Evolutionary conservation across 2,797 vertebrate species (phyloP), one percentile per base, ranked within the genome.

Genomic region (Sparus aurata): DNA sequence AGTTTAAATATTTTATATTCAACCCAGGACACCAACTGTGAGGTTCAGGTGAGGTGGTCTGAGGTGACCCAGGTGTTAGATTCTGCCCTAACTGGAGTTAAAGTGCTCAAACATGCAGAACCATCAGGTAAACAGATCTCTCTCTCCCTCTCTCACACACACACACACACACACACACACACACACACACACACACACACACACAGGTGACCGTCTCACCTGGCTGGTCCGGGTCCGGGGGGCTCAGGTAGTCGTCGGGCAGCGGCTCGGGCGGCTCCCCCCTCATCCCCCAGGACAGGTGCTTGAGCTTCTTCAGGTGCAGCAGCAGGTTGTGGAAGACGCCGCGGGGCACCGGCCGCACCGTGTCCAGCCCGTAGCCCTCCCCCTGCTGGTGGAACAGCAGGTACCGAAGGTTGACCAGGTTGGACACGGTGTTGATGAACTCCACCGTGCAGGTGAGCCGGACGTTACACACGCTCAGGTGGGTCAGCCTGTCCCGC

Each of bases 281-380:
- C 65, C 78, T 89, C 92, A 93, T 92, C 0, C 92, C 91, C 92
- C 92, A 93, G 20, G 90, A 91, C 68, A 93, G 86, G 53, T 90
- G 85, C 46, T 30, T 52, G 8, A 92, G 91, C 34, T 82, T 91
- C 59, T 69, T 70, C 17, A 93, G 86, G 61, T 12, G 49, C 3
- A 82, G 77, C 80, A 93, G 74, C 72, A 93, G 50, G 17, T 59
- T 16, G 69, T 92, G 91, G 76, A 93, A 93, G 25, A 85, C 71
- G 0, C 0, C 0, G 2, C 90, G 16, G 74, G 92, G 91, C 23
- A 93, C 89, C 9, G 91, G 90, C 3, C 90, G 30, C 69, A 87
- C 86, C 2, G 84, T 90, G 71, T 86, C 84, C 82, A 89, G 79
- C 11, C 90, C 90, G 72, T 85, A 89, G 9, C 83, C 87, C 58